Evolutionary conservation across 2,888 invertebrate species (phyloP).

Genomic region (Sarcophaga carnaria): DNA sequence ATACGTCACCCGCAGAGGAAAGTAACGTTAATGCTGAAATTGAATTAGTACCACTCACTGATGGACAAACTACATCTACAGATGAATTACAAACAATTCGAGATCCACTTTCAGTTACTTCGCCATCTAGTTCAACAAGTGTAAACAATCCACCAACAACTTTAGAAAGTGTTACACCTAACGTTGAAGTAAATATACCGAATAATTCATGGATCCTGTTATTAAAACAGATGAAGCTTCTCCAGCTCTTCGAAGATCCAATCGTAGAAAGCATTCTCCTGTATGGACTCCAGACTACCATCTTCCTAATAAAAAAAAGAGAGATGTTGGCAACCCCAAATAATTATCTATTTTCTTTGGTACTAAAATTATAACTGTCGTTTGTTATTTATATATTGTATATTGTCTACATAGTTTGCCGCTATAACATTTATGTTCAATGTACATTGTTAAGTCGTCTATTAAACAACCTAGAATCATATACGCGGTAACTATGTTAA

Average conservation of each 20-base stretch:
- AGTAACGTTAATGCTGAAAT: not conserved
- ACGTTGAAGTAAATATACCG: not conserved
- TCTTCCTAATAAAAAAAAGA: not conserved
- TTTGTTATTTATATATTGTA: too few relatives aligned
- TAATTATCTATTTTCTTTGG: not conserved
- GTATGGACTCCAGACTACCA: not conserved
- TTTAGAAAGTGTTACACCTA: not conserved
- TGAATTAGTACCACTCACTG: not conserved
- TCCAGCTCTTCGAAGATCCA: slow-evolving; percentile 1
- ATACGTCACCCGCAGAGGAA: not conserved
- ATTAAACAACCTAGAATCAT: not conserved
- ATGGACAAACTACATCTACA: not conserved
- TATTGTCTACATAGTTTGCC: too few relatives aligned
- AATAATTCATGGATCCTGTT: not conserved
- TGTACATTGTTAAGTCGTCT: slow-evolving; percentile 1
- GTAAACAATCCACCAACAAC: not conserved
- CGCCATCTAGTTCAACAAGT: not conserved
- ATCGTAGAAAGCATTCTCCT: not conserved
- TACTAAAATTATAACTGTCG: too few relatives aligned
- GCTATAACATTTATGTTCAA: too few relatives aligned
- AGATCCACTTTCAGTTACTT: slow-evolving; percentile 3
- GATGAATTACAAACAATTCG: not conserved
- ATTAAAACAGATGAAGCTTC: not conserved
- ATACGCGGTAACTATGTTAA: slow-evolving; percentile 7
- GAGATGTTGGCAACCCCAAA: slow-evolving; percentile 16